phyloP scores from a whole-genome alignment of 1,140 invertebrate genomes.

The Dendrolimus kikuchii region DNA sequence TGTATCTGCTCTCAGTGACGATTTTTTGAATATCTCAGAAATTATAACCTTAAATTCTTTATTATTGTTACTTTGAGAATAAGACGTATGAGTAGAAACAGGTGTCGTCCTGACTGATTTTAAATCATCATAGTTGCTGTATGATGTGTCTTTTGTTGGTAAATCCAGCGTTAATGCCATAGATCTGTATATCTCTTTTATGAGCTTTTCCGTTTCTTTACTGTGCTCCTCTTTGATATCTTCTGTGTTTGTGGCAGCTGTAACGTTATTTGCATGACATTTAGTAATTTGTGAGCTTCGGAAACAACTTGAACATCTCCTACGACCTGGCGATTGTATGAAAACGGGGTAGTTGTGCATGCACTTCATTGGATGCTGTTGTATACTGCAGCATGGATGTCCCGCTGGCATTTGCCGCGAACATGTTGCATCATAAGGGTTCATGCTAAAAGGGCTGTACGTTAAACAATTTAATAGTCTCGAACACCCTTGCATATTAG shows the following conservation, averaged over 20 bases:
- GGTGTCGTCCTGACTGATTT: conserved; percentile 11
- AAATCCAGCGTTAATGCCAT: conserved; percentile 38
- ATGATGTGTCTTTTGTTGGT: conserved; percentile 33
- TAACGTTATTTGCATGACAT: conserved; percentile 17
- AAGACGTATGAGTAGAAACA: too few species aligned
- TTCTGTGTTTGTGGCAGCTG: conserved; percentile 34
- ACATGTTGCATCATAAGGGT: conserved; percentile 30
- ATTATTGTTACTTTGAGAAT: conserved; percentile 5
- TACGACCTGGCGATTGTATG: conserved; percentile 30
- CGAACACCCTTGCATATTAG: conserved; percentile 26
- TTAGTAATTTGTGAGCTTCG: conserved; percentile 16
- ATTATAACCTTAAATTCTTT: conserved; percentile 7
- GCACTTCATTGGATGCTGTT: conserved; percentile 27
- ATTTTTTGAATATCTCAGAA: conserved; percentile 14
- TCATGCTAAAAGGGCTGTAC: conserved; percentile 37
- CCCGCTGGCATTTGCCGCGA: conserved; percentile 24
- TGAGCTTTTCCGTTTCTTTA: conserved; percentile 53
- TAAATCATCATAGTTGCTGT: conserved; percentile 27
- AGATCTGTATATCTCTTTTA: conserved; percentile 62
- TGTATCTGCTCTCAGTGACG: conserved; percentile 2
- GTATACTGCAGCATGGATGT: conserved; percentile 21
- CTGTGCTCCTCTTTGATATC: conserved; percentile 10
- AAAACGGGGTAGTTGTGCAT: conserved; percentile 42
- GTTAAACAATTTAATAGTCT: conserved; percentile 38
- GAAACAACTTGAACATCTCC: conserved; percentile 26